These are phyloP conservation scores for Porites evermanni DNA, from an alignment of 92 coral and sea anemone genomes.

Conservation along the genomic window DNA sequence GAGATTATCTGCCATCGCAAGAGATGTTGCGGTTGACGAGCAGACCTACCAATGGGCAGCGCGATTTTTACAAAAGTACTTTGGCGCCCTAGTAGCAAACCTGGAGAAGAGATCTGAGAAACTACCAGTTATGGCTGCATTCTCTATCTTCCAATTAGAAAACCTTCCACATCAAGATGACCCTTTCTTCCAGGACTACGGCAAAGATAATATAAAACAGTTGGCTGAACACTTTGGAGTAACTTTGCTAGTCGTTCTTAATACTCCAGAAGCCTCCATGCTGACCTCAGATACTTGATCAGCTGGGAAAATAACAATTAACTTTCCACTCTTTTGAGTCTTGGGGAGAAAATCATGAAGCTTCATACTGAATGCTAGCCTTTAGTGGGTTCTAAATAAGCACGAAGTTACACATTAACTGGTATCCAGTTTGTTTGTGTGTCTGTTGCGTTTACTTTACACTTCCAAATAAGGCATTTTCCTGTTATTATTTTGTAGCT, in stretches of 20 bases:
- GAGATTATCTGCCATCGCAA: conserved; percentile 10
- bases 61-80: not conserved
- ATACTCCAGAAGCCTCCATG: too few species aligned
- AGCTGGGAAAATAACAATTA: too few species aligned
- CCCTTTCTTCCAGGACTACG: not conserved
- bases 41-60: conserved; percentile 19
- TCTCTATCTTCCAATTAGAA: conserved; percentile 22
- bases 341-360: too few species aligned
- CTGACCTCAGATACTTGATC: too few species aligned
- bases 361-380: too few species aligned
- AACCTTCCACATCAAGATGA: conserved; percentile 1
- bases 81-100: not conserved
- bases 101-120: conserved; percentile 11
- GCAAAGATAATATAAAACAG: conserved; percentile 11
- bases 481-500: too few species aligned
- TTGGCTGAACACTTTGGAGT: conserved; percentile 5
- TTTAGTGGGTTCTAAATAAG: too few species aligned
- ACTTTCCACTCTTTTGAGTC: too few species aligned
- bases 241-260: too few species aligned
- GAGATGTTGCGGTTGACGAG: not conserved
- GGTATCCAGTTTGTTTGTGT: not conserved
- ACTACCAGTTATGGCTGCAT: conserved; percentile 25
- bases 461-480: too few species aligned
- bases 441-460: too few species aligned
- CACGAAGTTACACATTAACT: too few species aligned